These are phyloP conservation scores for Nerophis ophidion DNA, from an alignment of 2,113 vertebrate species.

Conservation along the genomic window DNA sequence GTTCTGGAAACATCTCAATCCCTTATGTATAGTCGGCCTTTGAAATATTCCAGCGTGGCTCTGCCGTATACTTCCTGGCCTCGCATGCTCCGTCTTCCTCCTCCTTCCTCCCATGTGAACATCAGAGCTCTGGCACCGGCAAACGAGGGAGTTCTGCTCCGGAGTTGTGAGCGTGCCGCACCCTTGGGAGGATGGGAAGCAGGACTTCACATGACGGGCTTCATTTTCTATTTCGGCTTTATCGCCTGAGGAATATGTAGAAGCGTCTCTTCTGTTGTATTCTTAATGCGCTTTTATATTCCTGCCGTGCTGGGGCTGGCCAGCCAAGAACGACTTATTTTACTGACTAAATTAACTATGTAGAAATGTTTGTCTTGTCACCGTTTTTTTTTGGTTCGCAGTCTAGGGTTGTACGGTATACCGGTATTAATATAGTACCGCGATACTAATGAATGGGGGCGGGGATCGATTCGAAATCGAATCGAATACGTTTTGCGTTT, in stretches of 20 bases:
- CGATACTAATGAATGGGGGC: too few species aligned
- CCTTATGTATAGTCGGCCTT: slow-evolving; percentile 35
- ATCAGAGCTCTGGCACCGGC: slow-evolving; percentile 48
- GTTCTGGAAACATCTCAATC: slow-evolving; percentile 28
- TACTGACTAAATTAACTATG: slow-evolving; percentile 25
- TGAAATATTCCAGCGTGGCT: slow-evolving; percentile 45
- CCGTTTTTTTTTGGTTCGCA: slow-evolving; percentile 7
- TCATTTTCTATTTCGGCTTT: slow-evolving; percentile 52
- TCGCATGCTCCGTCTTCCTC: slow-evolving; percentile 13
- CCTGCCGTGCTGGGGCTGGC: slow-evolving; percentile 26
- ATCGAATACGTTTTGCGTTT: too few species aligned
- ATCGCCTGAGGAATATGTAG: slow-evolving; percentile 48
- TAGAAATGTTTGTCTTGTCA: slow-evolving; percentile 28
- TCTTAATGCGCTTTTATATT: slow-evolving; percentile 51
- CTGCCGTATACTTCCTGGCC: slow-evolving; percentile 19
- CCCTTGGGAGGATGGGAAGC: slow-evolving; percentile 46
- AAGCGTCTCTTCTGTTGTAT: slow-evolving; percentile 50
- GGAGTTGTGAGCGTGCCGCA: slow-evolving; percentile 31
- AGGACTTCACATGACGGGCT: slow-evolving; percentile 48
- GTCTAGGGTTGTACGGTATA: too few species aligned
- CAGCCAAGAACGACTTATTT: slow-evolving; percentile 33
- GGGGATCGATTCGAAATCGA: too few species aligned
- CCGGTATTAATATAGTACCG: too few species aligned
- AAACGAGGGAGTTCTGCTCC: slow-evolving; percentile 28
- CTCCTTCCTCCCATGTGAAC: slow-evolving; percentile 43